Evolutionary conservation across 1,140 invertebrate species (phyloP), one percentile per base, ranked within the genome.

Genomic region (Conopomorpha cramerella): DNA sequence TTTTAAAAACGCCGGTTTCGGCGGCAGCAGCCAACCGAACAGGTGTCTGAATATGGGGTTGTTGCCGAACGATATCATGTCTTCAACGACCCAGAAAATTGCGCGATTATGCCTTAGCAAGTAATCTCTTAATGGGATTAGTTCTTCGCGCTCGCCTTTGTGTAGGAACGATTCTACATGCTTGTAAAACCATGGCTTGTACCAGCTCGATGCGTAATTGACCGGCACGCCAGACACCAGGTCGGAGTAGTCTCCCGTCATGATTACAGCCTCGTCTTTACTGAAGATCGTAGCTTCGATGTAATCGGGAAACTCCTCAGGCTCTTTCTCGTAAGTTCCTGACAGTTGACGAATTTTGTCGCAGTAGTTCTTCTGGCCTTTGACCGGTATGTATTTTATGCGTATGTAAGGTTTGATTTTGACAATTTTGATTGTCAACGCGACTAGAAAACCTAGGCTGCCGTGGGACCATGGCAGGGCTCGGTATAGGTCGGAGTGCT

Each of bases 11-110:
- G 90, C 89, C 1, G 92, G 84, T 64, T 93, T 93, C 1, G 90
- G 89, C 1, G 91, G 91, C 30, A 91, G 77, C 32, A 89, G 72
- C 90, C 90, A 92, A 1, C 90, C 91, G 37, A 91, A 82, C 0
- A 90, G 47, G 14, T 80, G 81, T 26, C 91, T 82, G 59, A 93
- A 93, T 1, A 90, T 13, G 0, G 78, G 55, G 51, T 92, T 82
- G 60, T 93, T 93, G n/a, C 91, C 91, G 65, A 93, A 93, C 2
- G 90, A 88, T 42, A 93, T 85, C 53, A 93, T 92, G 45, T 92
- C 89, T 82, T 90, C 73, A 4, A 83, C 80, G 8, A 91, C 88
- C 90, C 90, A 93, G 73, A 93, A 92, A 42, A 92, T 85, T 23
- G 89, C 85, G 56, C 85, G 77, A 1, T 89, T 89, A 46, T 93